Conservation (phyloP, 2,888 invertebrate species). For the Drosophila falleni region DNA sequence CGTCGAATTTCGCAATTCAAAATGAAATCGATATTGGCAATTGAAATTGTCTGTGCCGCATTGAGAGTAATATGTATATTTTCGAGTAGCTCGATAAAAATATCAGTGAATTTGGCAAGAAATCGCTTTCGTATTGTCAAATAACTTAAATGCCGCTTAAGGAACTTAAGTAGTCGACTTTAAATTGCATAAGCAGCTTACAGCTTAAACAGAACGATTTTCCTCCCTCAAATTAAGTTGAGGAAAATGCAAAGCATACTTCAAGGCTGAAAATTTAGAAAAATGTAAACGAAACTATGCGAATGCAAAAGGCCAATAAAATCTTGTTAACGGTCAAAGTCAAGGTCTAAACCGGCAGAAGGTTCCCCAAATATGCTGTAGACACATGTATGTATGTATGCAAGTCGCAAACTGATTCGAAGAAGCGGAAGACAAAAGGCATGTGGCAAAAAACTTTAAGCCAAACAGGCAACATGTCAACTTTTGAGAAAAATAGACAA, state of each 20-base stretch:
- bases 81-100: background rate
- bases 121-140: constrained; percentile 14
- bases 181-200: constrained; percentile 33
- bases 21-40: constrained; percentile 26
- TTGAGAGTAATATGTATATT: background rate
- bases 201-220: constrained; percentile 19
- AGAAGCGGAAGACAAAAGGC: constrained; percentile 44
- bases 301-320: constrained; percentile 44
- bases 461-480: constrained; percentile 53
- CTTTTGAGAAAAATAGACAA: constrained; percentile 26
- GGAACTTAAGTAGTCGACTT: constrained; percentile 19
- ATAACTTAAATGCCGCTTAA: constrained; percentile 11
- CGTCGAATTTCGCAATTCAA: constrained; percentile 13
- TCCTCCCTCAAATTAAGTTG: constrained; percentile 16
- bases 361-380: constrained; percentile 19
- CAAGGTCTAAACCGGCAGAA: constrained; percentile 26
- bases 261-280: constrained; percentile 29
- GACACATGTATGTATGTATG: background rate
- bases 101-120: constrained; percentile 1
- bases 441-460: constrained; percentile 47
- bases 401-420: constrained; percentile 8
- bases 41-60: constrained; percentile 11
- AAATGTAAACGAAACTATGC: constrained; percentile 11
- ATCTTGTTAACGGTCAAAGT: constrained; percentile 61
- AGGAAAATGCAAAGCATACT: background rate